These are phyloP conservation scores for Phaethon lepturus DNA, from an alignment of 2,113 vertebrate genomes.

Conservation along the genomic window DNA sequence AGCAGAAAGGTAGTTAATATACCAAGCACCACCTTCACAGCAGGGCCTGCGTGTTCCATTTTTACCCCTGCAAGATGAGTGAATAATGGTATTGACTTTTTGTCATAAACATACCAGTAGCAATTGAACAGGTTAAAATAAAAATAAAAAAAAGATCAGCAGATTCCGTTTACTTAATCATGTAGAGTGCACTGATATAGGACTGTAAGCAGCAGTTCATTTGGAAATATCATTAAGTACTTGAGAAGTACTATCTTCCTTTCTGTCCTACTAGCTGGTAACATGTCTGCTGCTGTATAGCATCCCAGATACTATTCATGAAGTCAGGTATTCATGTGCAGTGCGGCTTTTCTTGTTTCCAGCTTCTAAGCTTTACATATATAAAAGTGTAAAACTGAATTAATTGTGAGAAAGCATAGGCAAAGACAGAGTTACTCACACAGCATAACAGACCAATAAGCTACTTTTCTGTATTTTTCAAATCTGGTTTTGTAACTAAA, in stretches of 20 bases:
- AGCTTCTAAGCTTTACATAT: background rate
- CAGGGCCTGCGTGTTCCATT: background rate
- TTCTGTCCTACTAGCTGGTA: background rate
- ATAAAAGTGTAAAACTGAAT: background rate
- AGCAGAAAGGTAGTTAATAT: background rate
- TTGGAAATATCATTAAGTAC: background rate
- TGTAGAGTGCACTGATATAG: rapidly evolving
- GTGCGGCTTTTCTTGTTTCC: background rate
- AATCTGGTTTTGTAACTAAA: background rate
- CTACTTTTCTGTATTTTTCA: background rate
- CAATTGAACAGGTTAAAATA: background rate
- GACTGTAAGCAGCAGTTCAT: background rate
- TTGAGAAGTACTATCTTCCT: background rate
- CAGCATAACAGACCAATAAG: background rate
- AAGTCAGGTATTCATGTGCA: background rate
- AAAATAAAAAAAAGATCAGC: background rate
- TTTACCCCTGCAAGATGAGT: background rate
- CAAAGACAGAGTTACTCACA: background rate
- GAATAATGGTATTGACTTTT: background rate
- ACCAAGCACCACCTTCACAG: background rate
- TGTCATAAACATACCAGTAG: background rate
- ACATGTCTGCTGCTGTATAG: background rate
- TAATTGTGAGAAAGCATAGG: background rate
- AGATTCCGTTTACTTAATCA: background rate
- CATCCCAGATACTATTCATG: background rate